A percentile compares a stretch with the other conserved stretches of the same genome.
These are phyloP conservation scores for Ophion ventricosus DNA, from an alignment of 2,888 invertebrate genomes.

Conservation along the genomic window DNA sequence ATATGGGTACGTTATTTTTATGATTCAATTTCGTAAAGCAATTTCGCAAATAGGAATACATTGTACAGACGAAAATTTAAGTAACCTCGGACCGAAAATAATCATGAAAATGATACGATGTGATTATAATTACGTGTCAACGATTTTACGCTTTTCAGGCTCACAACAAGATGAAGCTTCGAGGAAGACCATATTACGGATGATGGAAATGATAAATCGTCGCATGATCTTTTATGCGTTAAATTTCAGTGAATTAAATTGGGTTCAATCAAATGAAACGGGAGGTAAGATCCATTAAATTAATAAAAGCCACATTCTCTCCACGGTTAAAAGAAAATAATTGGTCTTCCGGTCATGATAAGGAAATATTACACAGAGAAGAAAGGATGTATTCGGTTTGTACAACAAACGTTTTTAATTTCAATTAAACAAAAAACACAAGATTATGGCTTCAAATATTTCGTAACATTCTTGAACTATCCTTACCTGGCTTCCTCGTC, in stretches of 20 bases:
- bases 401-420: constrained; percentile 21
- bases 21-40: not conserved
- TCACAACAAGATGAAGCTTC: not conserved
- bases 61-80: not conserved
- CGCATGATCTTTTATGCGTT: not conserved
- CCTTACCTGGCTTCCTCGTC: constrained; percentile 93
- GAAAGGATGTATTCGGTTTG: not conserved
- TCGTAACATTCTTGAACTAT: constrained; percentile 39
- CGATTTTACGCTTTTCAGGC: not conserved
- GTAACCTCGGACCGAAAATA: not conserved
- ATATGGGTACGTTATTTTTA: not conserved
- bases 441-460: not conserved
- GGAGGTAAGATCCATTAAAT: constrained; percentile 16
- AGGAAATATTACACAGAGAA: not conserved
- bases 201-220: constrained; percentile 12
- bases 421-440: not conserved
- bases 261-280: constrained; percentile 3
- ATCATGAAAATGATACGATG: not conserved
- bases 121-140: not conserved
- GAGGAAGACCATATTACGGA: not conserved
- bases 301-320: constrained; percentile 11
- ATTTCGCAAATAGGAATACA: not conserved
- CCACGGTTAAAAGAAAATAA: constrained; percentile 15
- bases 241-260: not conserved
- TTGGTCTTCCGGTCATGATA: constrained; percentile 13